Percentiles rank a stretch among this genome's conserved stretches.
These are phyloP conservation scores for Drosophila littoralis DNA, from an alignment of 1,140 invertebrate species.

Conservation along the genomic window DNA sequence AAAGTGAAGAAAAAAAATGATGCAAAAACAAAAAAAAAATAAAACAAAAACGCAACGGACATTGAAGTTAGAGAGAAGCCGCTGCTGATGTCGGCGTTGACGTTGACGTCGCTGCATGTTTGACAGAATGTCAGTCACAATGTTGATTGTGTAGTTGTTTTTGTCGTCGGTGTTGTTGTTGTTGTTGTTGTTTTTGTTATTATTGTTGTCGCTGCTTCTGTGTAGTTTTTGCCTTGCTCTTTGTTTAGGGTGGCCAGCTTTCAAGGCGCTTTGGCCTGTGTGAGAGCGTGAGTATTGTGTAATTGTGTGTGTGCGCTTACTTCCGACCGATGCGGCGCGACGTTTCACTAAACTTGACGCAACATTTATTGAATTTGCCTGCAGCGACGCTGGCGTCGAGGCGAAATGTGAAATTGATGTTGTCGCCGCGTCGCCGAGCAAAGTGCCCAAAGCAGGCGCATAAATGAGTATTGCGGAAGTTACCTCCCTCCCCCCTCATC, in stretches of 20 bases:
- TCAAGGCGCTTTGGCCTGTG: slow-evolving; percentile 13
- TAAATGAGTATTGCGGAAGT: slow-evolving; percentile 36
- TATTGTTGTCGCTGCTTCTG: slow-evolving; percentile 13
- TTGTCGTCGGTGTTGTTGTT: slow-evolving; percentile 1
- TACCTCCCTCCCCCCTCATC: too few species aligned
- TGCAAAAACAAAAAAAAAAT: slow-evolving; percentile 25
- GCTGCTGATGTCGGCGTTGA: slow-evolving; percentile 49
- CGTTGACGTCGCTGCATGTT: slow-evolving; percentile 69
- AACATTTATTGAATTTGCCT: slow-evolving; percentile 71
- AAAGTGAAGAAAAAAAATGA: slow-evolving; percentile 26
- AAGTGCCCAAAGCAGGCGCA: slow-evolving; percentile 24
- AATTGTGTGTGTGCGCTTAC: slow-evolving; percentile 1
- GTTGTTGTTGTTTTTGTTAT: slow-evolving; percentile 6
- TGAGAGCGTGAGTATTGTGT: neutral
- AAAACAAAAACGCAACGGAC: slow-evolving; percentile 40
- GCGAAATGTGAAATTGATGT: slow-evolving; percentile 42
- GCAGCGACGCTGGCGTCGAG: slow-evolving; percentile 17
- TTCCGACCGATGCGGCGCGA: slow-evolving; percentile 10
- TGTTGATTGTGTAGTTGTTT: slow-evolving; percentile 32
- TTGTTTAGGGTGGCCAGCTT: slow-evolving; percentile 46
- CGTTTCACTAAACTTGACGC: slow-evolving; percentile 39
- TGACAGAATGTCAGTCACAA: slow-evolving; percentile 78
- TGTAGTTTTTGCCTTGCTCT: slow-evolving; percentile 16
- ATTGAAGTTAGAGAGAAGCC: slow-evolving; percentile 30
- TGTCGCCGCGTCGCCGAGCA: slow-evolving; percentile 27